Evolutionary conservation across 2,113 vertebrate genomes (phyloP), one percentile per base, ranked within the genome.

Genomic region (Butastur rufipennis): DNA sequence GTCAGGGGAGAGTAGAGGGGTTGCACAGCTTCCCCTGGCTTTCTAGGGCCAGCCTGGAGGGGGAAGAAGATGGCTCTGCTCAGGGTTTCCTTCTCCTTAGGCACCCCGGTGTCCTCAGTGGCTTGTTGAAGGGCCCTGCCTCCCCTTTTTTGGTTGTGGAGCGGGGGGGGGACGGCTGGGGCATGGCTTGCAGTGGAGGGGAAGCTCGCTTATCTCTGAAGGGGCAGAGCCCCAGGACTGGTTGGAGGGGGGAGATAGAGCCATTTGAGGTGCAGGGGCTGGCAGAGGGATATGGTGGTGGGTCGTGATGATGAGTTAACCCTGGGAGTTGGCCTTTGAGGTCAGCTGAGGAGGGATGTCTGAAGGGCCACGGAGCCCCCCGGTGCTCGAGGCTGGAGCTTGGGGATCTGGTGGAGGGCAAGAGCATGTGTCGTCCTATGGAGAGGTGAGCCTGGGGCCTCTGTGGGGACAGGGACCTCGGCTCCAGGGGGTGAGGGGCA

Each of bases 231-330:
- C 13, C 12, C 0, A 2, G 22, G 50, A 6, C 50, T 31, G 56
- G 25, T 14, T 32, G n/a, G 43, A 52, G 36, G 1, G 5, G 16
- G 62, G 32, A 66, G 72, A 34, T 34, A 66, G n/a, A 23, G 25
- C 40, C 0, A 0, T 23, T 23, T 10, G 50, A 20, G 53, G 21
- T 23, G 38, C 42, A 21, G 34, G 38, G 45, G 31, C 68, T 42
- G 48, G 13, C 4, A 0, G 20, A n/a, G 19, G n/a, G 53, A 10
- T 14, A 11, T 21, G 0, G 1, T 36, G 18, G 18, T 55, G 67
- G 2, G 29, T 40, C 5, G 16, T 5, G 26, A 6, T 65, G 58
- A 5, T 0, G 3, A 47, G 53, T 5, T 61, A 23, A 16, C 36
- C 27, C 17, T 27, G 38, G 36, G 23, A 36, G 34, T 1, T 53